Base-by-base conservation (phyloP, 1,140 invertebrate genomes). In the Hylyphantes graminicola region DNA sequence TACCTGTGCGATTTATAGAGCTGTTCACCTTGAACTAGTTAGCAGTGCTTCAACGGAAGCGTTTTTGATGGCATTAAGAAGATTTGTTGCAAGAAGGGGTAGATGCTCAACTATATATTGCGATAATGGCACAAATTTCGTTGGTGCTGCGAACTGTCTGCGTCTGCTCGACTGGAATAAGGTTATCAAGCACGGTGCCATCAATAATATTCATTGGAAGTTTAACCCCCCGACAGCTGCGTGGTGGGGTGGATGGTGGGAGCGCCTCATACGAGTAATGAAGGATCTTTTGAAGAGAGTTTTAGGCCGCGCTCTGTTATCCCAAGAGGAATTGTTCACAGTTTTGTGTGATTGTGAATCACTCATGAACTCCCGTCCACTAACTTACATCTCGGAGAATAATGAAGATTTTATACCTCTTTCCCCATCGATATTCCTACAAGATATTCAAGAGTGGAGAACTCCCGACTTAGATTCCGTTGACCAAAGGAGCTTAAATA, bases 121-220 rank as follows among this genome's bases (percentile, higher is more conserved):
- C 19, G 90, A 90, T 65, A 88, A 87, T 76, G 88, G 89, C 15
- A 90, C 88, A 3, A 90, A 90, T 84, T 91, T 91, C 81, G 64
- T 87, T 11, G 89, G 88, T 9, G 86, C 87, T 0, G 75, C 48
- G 21, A 65, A 50, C 19, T 65, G 15, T 54, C 59, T n/a, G 12
- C 12, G 35, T 11, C 17, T 7, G 8, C 2, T 21, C 8, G 17
- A 65, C 35, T 21, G 63, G 63, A 65, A 65, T 65, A 65, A 65
- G 12, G 35, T 65, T n/a, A 21, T 35, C 2, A 21, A 19, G 35
- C 17, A 65, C 11, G 7, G 63, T 19, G n/a, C 63, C 35, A 35
- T 65, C 63, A 65, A 65, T 21, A 35, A 17, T 7, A 17, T 19
- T 35, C 5, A 65, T 65, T 65, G 63, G 19, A 65, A 19, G 35